Base-by-base conservation (phyloP, 2,113 vertebrate genomes). In the Peromyscus polionotus region DNA sequence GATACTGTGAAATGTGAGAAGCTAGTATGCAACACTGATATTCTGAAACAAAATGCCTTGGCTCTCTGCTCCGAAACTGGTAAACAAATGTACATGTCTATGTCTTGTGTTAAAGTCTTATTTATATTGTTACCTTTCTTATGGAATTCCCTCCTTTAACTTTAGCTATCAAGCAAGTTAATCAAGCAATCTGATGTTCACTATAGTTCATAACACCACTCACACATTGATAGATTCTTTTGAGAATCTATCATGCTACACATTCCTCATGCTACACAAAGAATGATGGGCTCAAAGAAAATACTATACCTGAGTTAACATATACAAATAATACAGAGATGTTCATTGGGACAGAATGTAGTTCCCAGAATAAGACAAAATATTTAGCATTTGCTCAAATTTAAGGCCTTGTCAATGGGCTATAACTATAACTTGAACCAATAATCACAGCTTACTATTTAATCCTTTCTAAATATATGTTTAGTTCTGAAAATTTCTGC, bases 1-100 rank as follows among this genome's bases (percentile, higher is more conserved):
- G 33, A 31, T 17, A 24, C 5, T 54, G 61, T 88, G 54, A 96
- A 39, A 51, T 45, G 36, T 28, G 7, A 92, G 19, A 97, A 90
- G 39, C 11, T 75, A 65, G 3, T 19, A 20, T 68, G 26, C 20
- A 90, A 88, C 20, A 75, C 22, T 92, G 86, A 33, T 81, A 65
- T 75, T 95, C 88, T 83, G 39, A 87, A 89, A 91, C 13, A 20
- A 63, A 90, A 97, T 72, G 17, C n/a, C 48, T 70, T 59, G 12
- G 63, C 12, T 59, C 1, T 79, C 48, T 63, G 14, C 33, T 94
- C 59, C 61, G 6, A 33, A 76, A 84, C 51, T n/a, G 75, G 17
- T 79, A 96, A 80, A 67, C 19, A 75, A 96, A 79, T 10, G 39
- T 26, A 42, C 19, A 65, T 59, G 20, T 95, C 85, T 67, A 5